Evolutionary conservation across 64 coral and sea anemone genomes (phyloP).

Genomic region (Actinia tenebrosa): DNA sequence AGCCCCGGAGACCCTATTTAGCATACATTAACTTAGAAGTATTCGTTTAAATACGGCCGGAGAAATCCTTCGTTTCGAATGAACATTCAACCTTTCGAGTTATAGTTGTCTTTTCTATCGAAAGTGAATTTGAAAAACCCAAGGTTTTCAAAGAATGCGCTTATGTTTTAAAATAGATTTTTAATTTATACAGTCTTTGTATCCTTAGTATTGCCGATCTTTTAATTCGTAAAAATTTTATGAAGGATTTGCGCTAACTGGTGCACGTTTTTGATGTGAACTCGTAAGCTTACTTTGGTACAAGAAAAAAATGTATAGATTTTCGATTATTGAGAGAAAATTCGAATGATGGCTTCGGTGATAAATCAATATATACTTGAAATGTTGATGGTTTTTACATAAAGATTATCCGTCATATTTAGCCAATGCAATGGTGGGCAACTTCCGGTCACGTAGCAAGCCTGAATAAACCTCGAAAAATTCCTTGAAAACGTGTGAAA

Average conservation of each 20-base stretch:
- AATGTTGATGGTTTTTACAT: neutral
- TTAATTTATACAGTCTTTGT: slow-evolving; percentile 9
- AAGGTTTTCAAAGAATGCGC: neutral
- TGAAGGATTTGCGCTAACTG: neutral
- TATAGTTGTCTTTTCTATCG: neutral
- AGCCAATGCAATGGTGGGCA: neutral
- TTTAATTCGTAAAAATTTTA: neutral
- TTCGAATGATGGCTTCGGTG: neutral
- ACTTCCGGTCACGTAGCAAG: neutral
- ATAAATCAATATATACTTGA: slow-evolving; percentile 1
- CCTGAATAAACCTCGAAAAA: neutral
- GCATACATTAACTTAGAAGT: neutral
- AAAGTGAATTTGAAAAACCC: neutral
- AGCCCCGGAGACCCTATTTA: neutral
- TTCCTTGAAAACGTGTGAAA: neutral
- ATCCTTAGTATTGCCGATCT: neutral
- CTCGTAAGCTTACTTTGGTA: neutral
- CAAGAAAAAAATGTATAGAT: neutral
- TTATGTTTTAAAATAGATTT: neutral
- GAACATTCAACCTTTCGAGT: neutral
- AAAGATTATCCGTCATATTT: neutral
- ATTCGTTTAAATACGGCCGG: neutral
- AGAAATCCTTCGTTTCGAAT: neutral
- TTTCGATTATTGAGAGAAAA: neutral
- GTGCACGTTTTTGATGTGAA: neutral